Evolutionary conservation across 2,888 invertebrate genomes (phyloP), one percentile per base, ranked within the genome.

Genomic region (Sinhomidia bicolor): DNA sequence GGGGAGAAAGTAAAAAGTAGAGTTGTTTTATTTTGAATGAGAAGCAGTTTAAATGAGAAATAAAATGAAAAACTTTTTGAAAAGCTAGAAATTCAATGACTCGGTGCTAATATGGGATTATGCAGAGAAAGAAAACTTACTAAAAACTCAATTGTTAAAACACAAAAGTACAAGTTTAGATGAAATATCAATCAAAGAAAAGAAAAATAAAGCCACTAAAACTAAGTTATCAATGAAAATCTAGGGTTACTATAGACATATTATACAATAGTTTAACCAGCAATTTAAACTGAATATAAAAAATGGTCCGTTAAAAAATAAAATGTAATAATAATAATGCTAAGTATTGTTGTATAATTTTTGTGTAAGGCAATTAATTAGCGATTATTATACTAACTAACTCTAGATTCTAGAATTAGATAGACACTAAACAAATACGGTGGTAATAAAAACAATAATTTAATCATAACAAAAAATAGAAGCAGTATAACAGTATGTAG

Each of bases 111-210:
- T n/a, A n/a, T n/a, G n/a, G n/a, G n/a, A n/a, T n/a, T n/a, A n/a
- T n/a, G n/a, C n/a, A n/a, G 36, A 36, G 9, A 54, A 54, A 17
- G 17, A 54, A 54, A 54, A 54, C 20, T 54, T 9, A 12, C 12
- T 54, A 54, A 20, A 54, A 60, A 60, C 60, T 60, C 60, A 60
- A 60, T 26, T 60, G 26, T 60, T 9, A 60, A 60, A 60, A 23
- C 23, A 23, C 23, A 60, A 60, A 60, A 60, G 60, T 60, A 60
- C 60, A 60, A 60, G 23, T 60, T 26, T 60, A 60, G 60, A 60
- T 9, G 60, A 60, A 60, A 60, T 60, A 60, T 60, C 54, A 54
- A 54, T 3, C 2, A 5, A 20, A 5, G 17, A 54, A 3, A 17
- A 54, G 54, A 54, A 54, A 54, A 54, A 54, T 6, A 54, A n/a